These are phyloP conservation scores for Leptura quadrifasciata DNA, from an alignment of 2,888 invertebrate species.

Conservation along the genomic window DNA sequence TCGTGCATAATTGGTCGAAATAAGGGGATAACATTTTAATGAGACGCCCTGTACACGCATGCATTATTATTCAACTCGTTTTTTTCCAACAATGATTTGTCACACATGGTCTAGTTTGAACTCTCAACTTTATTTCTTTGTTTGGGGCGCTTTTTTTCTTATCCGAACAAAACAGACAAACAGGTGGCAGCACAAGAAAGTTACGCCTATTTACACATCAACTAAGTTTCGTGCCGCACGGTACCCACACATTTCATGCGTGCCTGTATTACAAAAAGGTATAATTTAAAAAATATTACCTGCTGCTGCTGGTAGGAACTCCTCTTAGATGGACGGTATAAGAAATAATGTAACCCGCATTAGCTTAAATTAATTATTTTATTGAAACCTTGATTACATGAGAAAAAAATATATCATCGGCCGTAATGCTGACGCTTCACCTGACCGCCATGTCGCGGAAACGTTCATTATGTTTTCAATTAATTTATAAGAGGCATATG, in stretches of 20 bases:
- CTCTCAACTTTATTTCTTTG: neutral
- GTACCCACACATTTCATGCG: neutral
- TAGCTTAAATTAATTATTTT: conserved; percentile 10
- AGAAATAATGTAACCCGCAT: conserved; percentile 19
- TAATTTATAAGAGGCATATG: conserved; percentile 22
- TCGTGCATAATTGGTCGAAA: too few relatives aligned
- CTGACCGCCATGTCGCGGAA: conserved; percentile 21
- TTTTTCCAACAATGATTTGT: neutral
- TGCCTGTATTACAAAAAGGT: neutral
- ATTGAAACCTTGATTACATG: conserved; percentile 14
- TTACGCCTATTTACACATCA: conserved; percentile 2
- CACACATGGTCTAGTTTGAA: neutral
- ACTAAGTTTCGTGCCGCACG: conserved; percentile 1
- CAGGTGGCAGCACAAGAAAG: neutral
- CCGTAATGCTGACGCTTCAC: neutral
- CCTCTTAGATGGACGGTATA: neutral
- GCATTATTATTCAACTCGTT: neutral
- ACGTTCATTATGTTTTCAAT: conserved; percentile 5
- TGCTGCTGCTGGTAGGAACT: conserved; percentile 4
- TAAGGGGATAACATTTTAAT: too few relatives aligned
- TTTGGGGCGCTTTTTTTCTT: neutral
- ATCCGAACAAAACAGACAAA: neutral
- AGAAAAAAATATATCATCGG: conserved; percentile 19
- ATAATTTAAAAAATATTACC: neutral
- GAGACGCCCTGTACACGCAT: too few relatives aligned